These are phyloP conservation scores for Sebastes oblongus DNA, from an alignment of 2,797 vertebrate species.

Conservation along the genomic window DNA sequence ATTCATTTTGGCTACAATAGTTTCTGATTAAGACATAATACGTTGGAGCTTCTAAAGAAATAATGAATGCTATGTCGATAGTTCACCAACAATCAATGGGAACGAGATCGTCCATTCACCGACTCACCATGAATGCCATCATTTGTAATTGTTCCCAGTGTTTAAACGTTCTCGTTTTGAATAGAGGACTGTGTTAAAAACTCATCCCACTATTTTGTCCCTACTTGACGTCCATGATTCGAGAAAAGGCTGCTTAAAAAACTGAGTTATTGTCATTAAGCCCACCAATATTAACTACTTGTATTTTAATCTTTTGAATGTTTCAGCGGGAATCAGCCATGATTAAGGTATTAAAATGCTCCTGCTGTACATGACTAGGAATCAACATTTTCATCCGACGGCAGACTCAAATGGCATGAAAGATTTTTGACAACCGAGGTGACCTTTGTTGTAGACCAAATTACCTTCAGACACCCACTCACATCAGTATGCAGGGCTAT, in stretches of 20 bases:
- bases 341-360: neutral
- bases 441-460: constrained; percentile 26
- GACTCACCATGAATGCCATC: neutral
- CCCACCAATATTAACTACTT: neutral
- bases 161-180: neutral
- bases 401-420: neutral
- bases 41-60: neutral
- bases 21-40: neutral
- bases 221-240: neutral
- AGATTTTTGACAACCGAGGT: constrained; percentile 8
- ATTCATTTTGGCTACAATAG: neutral
- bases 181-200: neutral
- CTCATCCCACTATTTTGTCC: neutral
- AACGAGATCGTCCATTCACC: neutral
- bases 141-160: neutral
- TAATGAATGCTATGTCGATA: neutral
- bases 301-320: neutral
- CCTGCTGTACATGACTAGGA: neutral
- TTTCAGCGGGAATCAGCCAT: neutral
- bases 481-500: constrained; percentile 12
- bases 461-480: neutral
- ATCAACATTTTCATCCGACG: neutral
- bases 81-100: neutral
- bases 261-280: neutral
- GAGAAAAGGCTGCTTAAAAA: neutral